These are phyloP conservation scores for Axinella damicornis DNA, from an alignment of 37 sponge, comb jelly and placozoan genomes.

Conservation along the genomic window DNA sequence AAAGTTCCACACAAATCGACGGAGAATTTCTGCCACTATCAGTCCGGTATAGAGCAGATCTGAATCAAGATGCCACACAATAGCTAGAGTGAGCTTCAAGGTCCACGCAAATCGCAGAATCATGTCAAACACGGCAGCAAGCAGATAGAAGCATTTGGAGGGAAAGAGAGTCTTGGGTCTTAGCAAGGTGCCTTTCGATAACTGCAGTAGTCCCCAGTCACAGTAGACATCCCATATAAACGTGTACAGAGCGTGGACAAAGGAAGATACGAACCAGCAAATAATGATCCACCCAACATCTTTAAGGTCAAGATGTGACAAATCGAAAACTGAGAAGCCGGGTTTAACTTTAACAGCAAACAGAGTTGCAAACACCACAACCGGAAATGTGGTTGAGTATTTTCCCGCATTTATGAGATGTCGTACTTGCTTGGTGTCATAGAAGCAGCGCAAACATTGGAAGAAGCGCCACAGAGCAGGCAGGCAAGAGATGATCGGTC, in stretches of 20 bases:
- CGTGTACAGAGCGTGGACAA: conserved; percentile 84
- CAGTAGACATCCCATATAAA: conserved; percentile 92
- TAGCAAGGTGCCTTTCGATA: conserved; percentile 28
- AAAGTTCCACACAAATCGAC: conserved; percentile 98
- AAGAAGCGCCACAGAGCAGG: conserved; percentile 93
- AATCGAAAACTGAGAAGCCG: neutral
- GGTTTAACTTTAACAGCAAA: conserved; percentile 36
- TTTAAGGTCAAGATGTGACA: neutral
- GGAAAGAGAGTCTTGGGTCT: conserved; percentile 72
- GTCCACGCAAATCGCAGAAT: conserved; percentile 87
- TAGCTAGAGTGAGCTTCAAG: conserved; percentile 87
- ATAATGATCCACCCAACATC: conserved; percentile 48
- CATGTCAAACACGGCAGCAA: conserved; percentile 84
- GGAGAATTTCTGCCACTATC: conserved; percentile 60
- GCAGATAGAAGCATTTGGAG: conserved; percentile 58
- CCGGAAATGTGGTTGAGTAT: conserved; percentile 90
- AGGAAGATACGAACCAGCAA: conserved; percentile 60
- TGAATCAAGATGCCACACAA: conserved; percentile 73
- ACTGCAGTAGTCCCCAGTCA: conserved; percentile 94
- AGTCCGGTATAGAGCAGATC: conserved; percentile 81
- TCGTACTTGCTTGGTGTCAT: conserved; percentile 67
- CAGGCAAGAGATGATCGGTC: conserved; percentile 86
- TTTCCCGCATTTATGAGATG: conserved; percentile 96
- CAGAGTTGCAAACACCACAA: conserved; percentile 79
- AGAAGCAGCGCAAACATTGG: conserved; percentile 91